A percentile compares a stretch with the other conserved stretches of the same genome.
Evolutionary conservation across 2,113 vertebrate species (phyloP).

Genomic region (Apus apus): DNA sequence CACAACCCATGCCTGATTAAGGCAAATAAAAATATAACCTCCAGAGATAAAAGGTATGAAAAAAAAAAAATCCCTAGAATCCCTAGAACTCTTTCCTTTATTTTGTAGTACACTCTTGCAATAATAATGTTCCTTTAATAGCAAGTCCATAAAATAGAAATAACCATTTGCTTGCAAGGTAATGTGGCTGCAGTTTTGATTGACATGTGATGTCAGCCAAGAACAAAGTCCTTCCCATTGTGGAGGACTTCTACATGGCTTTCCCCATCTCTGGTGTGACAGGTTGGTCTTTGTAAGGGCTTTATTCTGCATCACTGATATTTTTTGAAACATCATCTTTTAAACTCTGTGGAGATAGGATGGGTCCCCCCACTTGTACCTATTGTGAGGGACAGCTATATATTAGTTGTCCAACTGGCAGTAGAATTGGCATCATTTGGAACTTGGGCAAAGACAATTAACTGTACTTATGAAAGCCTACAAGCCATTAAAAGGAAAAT

Average conservation of each 20-base stretch:
- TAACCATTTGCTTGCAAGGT: not conserved
- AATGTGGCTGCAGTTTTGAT: not conserved
- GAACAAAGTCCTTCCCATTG: not conserved
- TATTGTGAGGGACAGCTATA: not conserved
- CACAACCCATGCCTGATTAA: slow-evolving; percentile 21
- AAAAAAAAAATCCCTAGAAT: not conserved
- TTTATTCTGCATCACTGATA: not conserved
- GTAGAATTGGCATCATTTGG: not conserved
- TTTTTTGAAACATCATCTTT: not conserved
- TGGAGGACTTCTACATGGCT: not conserved
- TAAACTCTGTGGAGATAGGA: not conserved
- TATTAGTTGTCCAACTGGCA: not conserved
- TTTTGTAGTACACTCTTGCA: not conserved
- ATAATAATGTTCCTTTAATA: not conserved
- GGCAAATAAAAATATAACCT: slow-evolving; percentile 56
- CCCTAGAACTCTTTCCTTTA: not conserved
- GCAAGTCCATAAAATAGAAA: not conserved
- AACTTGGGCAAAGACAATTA: not conserved
- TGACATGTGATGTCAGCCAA: not conserved
- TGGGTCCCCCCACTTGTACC: not conserved
- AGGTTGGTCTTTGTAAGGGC: not conserved
- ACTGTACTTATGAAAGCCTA: not conserved
- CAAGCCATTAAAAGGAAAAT: not conserved
- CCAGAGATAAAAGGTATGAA: slow-evolving; percentile 19
- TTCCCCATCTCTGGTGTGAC: not conserved